Percentiles rank a stretch among this genome's conserved stretches.
Evolutionary conservation across 2,797 vertebrate genomes (phyloP).

Genomic region (Molossus molossus): DNA sequence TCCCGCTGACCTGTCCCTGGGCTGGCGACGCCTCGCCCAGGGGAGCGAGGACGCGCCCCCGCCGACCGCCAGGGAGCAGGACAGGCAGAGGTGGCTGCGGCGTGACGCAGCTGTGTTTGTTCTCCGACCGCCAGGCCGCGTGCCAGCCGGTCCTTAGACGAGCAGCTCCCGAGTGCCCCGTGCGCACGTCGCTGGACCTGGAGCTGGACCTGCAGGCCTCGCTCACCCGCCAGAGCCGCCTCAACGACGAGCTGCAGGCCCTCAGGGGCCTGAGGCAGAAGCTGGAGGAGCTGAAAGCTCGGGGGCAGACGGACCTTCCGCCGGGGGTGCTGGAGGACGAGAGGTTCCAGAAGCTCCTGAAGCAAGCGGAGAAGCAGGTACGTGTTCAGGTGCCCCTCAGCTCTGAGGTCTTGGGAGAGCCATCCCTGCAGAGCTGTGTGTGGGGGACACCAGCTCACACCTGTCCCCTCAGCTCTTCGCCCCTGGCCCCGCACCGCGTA

Average conservation of each 20-base stretch:
- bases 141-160: constrained; percentile 89
- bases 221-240: constrained; percentile 91
- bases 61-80: rapidly evolving
- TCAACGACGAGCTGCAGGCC: constrained; percentile 92
- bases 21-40: not conserved
- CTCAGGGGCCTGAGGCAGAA: constrained; percentile 90
- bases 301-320: constrained; percentile 90
- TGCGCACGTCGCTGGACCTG: constrained; percentile 92
- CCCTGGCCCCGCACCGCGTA: no score
- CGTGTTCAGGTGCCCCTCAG: not conserved
- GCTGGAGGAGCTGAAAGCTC: constrained; percentile 91
- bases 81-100: rapidly evolving
- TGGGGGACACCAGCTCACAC: no score
- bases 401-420: not conserved
- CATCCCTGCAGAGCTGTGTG: rapidly evolving
- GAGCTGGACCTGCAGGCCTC: constrained; percentile 94
- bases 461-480: not conserved
- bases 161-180: constrained; percentile 84
- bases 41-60: not conserved
- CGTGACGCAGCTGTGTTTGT: rapidly evolving
- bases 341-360: constrained; percentile 91
- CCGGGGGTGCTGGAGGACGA: constrained; percentile 91
- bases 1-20: not conserved
- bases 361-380: constrained; percentile 93
- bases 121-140: constrained; percentile 83